phyloP scores from a whole-genome alignment of 2,113 vertebrate species.

The Lontra canadensis region DNA sequence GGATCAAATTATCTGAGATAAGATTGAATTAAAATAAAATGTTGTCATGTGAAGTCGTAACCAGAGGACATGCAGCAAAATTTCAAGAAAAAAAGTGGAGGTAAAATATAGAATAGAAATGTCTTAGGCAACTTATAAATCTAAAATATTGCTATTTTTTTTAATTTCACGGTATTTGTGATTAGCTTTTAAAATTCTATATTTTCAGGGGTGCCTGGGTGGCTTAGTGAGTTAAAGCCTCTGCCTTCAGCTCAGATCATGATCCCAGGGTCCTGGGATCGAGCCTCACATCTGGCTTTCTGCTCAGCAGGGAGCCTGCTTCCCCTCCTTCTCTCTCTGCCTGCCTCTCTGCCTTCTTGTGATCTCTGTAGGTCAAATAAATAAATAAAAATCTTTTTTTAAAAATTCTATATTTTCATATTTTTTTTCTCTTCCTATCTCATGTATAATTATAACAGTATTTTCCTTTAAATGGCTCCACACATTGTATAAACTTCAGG shows the following conservation, averaged over 20 bases:
- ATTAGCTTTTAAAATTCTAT: background rate
- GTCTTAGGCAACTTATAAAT: background rate
- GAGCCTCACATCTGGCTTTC: no score
- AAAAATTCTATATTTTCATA: background rate
- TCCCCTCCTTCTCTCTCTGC: no score
- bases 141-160: background rate
- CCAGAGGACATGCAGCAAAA: background rate
- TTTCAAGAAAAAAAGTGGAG: background rate
- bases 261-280: no score
- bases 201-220: no score
- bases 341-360: no score
- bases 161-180: background rate
- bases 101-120: background rate
- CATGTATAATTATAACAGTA: background rate
- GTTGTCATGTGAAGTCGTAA: background rate
- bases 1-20: background rate
- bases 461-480: background rate
- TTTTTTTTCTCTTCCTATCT: background rate
- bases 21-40: background rate
- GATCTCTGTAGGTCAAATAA: no score
- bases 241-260: no score
- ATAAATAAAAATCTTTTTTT: no score
- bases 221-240: no score
- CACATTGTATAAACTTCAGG: background rate
- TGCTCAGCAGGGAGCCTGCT: no score